Base-by-base conservation (phyloP, 1,140 invertebrate genomes). In the Adoxophyes honmai region DNA sequence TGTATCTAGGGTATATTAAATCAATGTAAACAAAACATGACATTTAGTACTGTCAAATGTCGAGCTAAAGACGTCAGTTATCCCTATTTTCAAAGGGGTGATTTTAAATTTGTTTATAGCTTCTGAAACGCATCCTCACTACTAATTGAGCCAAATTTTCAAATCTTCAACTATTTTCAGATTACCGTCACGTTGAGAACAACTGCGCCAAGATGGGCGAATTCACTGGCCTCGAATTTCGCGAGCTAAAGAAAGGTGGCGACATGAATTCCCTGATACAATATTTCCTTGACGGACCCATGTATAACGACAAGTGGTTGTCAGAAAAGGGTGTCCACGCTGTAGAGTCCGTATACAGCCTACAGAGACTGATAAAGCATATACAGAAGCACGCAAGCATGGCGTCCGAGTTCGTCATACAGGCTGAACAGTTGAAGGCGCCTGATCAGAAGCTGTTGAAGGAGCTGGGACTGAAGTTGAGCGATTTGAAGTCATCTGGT, bases 251-350 rank as follows among this genome's bases (percentile, higher is more conserved):
- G 65, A 64, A 63, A 18, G 53, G 70, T 9, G 68, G 78, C 5
- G 80, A 85, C 35, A 79, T 70, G 57, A 74, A 78, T 51, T 74
- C 80, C 3, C 54, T 88, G 1, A 78, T 88, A 10, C 69, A 85
- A 60, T 79, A 85, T 51, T 86, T 86, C 38, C 60, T 88, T 1
- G 78, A 86, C 8, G 73, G 73, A 5, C 65, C 76, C 0, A 64
- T 77, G 52, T 80, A 78, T 14, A 77, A 66, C 10, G 72, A 75
- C 4, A 62, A 76, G 18, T 77, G 67, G 61, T 55, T 75, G 9
- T 66, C 61, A 18, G 67, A 70, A 10, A 66, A 61, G 34, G 77
- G 75, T 18, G 68, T 81, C 0, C 59, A 66, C 15, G 68, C 64
- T 0, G 55, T 86, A 9, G 78, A 86, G 6, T 70, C 71, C 0